A percentile compares a stretch with the other conserved stretches of the same genome.
Evolutionary conservation across 2,888 invertebrate species (phyloP).

Genomic region (Idaea straminata): DNA sequence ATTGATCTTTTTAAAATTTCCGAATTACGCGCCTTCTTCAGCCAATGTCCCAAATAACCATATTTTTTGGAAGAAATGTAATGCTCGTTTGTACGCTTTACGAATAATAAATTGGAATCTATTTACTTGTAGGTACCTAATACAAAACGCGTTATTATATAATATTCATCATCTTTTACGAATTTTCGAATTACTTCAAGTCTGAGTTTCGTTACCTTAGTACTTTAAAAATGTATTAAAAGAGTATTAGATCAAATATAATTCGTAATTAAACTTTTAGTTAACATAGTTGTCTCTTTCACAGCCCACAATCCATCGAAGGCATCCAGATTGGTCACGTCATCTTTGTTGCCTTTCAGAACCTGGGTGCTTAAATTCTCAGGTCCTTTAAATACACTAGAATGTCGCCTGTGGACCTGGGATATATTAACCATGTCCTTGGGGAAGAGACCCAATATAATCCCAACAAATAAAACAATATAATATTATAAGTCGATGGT

Average conservation of each 20-base stretch:
- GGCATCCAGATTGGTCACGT: too few relatives aligned
- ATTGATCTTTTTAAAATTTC: conserved; percentile 73
- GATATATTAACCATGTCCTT: too few relatives aligned
- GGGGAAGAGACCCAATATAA: background rate
- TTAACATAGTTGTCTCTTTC: too few relatives aligned
- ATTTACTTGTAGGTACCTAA: conserved; percentile 23
- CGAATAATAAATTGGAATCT: conserved; percentile 52
- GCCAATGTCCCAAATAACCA: conserved; percentile 56
- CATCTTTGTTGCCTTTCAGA: too few relatives aligned
- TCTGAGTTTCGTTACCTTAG: background rate
- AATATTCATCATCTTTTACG: background rate
- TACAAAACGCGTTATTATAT: background rate
- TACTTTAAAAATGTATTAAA: too few relatives aligned
- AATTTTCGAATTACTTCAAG: background rate
- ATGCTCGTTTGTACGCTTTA: conserved; percentile 46
- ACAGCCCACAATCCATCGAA: too few relatives aligned
- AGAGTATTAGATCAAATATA: too few relatives aligned
- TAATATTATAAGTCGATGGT: conserved; percentile 13
- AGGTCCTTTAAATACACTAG: too few relatives aligned
- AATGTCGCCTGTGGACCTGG: too few relatives aligned
- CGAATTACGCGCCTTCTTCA: conserved; percentile 29
- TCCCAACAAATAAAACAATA: conserved; percentile 9
- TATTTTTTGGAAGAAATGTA: conserved; percentile 31
- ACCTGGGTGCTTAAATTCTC: too few relatives aligned
- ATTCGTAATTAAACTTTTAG: too few relatives aligned